These are phyloP conservation scores for Cyphomyrus discorhynchus DNA, from an alignment of 2,113 vertebrate genomes.

Conservation along the genomic window DNA sequence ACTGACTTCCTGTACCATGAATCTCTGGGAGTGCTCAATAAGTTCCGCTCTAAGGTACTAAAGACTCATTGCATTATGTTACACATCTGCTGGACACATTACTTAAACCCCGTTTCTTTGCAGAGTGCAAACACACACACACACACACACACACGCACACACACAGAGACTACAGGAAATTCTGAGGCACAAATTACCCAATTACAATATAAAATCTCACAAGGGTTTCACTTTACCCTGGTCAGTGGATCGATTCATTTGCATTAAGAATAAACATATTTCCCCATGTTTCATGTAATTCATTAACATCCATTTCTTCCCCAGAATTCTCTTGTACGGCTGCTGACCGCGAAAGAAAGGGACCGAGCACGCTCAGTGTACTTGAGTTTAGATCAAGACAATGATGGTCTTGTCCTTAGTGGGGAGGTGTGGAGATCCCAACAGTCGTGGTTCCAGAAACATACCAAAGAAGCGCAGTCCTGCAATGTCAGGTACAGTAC, in stretches of 20 bases:
- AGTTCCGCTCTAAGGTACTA: constrained; percentile 77
- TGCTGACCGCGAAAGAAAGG: constrained; percentile 80
- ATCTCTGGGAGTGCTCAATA: constrained; percentile 78
- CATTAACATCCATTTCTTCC: background rate
- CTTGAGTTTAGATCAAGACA: constrained; percentile 66
- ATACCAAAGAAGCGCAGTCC: constrained; percentile 68
- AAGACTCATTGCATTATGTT: background rate
- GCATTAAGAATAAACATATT: background rate
- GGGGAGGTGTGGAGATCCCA: constrained; percentile 68
- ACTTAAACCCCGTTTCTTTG: background rate
- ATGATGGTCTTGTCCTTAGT: constrained; percentile 60
- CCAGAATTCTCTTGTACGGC: constrained; percentile 79
- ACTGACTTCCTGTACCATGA: constrained; percentile 87
- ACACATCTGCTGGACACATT: background rate
- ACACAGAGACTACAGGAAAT: background rate
- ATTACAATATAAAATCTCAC: background rate
- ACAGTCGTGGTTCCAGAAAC: constrained; percentile 82
- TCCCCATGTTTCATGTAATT: background rate
- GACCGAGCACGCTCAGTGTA: constrained; percentile 70
- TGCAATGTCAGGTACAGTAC: constrained; percentile 78
- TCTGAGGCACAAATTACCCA: background rate
- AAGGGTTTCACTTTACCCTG: background rate
- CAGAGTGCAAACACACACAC: background rate
- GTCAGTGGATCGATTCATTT: background rate
- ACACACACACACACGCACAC: background rate